These are phyloP conservation scores for Caenorhabditis becei DNA, from an alignment of 2,888 invertebrate species.

Conservation along the genomic window DNA sequence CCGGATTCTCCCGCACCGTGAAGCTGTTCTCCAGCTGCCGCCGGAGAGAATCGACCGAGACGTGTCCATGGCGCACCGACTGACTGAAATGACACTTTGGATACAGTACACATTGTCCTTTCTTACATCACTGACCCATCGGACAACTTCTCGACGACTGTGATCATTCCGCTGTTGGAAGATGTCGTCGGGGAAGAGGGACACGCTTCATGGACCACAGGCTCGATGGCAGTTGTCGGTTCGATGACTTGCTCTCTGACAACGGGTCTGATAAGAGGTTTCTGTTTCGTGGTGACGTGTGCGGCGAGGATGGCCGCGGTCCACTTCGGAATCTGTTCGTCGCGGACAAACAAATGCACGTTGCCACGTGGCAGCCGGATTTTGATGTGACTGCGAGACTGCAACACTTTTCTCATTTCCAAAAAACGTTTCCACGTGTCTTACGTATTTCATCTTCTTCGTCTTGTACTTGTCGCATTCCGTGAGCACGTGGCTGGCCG, in stretches of 20 bases:
- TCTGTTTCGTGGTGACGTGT: constrained; percentile 29
- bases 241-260: neutral
- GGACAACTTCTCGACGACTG: constrained; percentile 45
- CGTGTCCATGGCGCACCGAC: constrained; percentile 46
- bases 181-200: constrained; percentile 23
- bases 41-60: constrained; percentile 36
- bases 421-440: neutral
- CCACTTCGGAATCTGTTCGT: constrained; percentile 47
- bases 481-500: constrained; percentile 37
- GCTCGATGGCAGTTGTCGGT: constrained; percentile 16
- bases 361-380: constrained; percentile 48
- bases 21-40: constrained; percentile 20
- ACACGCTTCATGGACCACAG: neutral
- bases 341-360: constrained; percentile 51
- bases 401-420: neutral
- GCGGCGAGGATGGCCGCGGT: constrained; percentile 41
- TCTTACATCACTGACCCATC: constrained; percentile 36
- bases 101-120: no score
- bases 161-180: constrained; percentile 49
- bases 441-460: constrained; percentile 36
- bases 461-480: constrained; percentile 55
- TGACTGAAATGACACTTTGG: no score
- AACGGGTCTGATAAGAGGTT: neutral
- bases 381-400: constrained; percentile 55
- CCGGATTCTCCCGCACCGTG: neutral